Base-by-base conservation (phyloP, 1,140 invertebrate genomes). In the Melitaea cinxia region DNA sequence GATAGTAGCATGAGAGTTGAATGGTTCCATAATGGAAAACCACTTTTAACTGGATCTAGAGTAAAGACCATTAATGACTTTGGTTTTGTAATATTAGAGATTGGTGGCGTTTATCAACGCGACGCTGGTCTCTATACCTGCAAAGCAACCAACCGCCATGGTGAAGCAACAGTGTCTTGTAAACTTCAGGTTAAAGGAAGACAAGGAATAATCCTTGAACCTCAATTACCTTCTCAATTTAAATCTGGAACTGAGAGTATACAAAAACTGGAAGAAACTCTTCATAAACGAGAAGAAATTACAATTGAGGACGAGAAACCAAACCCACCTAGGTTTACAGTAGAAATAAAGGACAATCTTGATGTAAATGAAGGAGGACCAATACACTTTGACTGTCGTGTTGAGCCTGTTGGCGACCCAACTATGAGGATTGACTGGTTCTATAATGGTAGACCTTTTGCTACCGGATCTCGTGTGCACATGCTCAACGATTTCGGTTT, bases 1-100 rank as follows among this genome's bases (percentile, higher is more conserved):
- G 97, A 99, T 91, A 95, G 96, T 0, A 97, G 95, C 61, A 96
- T 99, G 95, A 93, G 95, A 70, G 97, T 99, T 12, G 98, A 99
- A 91, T 99, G 98, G 98, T 99, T 95, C 94, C 97, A 98, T 73
- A 98, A 99, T 86, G 98, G 97, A 28, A 97, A 98, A 91, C 93
- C 97, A 7, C 91, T 98, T 45, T 94, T 95, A 75, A 94, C 96
- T 65, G 97, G 97, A 49, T 97, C 96, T 6, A 93, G 97, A 85
- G 95, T 98, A 57, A 97, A 97, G 82, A 97, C 96, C 0, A 97
- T 98, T 61, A 97, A 97, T 73, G 97, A 98, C 80, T 98, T 98
- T 90, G 97, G 97, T 24, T 98, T 97, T 78, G 97, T 98, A 1
- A 98, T 98, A 75, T 90, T 98, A 45, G 97, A 98, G 93, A 95